phyloP scores from a whole-genome alignment of 1,140 invertebrate species.

The Ectropis grisescens region DNA sequence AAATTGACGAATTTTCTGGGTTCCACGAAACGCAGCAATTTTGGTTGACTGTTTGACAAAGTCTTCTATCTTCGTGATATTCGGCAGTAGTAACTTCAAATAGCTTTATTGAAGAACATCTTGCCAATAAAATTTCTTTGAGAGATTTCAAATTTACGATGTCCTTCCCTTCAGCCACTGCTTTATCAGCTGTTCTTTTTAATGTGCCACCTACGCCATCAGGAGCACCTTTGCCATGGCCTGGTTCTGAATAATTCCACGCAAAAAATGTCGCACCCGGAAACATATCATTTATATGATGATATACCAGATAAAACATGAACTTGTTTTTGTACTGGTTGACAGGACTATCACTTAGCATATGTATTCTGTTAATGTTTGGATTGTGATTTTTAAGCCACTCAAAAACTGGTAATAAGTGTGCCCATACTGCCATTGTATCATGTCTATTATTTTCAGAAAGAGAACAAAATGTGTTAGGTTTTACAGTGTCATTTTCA shows the following conservation, averaged over 20 bases:
- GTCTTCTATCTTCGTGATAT: no score
- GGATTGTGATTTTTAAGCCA: slow-evolving; percentile 1
- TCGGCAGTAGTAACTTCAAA: no score
- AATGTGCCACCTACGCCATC: slow-evolving; percentile 7
- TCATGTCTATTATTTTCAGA: slow-evolving; percentile 10
- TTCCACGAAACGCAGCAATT: no score
- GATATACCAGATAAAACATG: slow-evolving; percentile 11
- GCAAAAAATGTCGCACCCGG: slow-evolving; percentile 1
- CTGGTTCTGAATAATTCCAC: slow-evolving; percentile 10
- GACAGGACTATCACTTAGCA: slow-evolving; percentile 12
- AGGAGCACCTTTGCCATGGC: slow-evolving; percentile 13
- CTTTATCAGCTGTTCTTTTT: slow-evolving; percentile 5
- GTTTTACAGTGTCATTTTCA: neutral
- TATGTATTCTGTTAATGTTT: slow-evolving; percentile 4
- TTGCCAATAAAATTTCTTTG: no score
- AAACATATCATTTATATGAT: slow-evolving; percentile 2
- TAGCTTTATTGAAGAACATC: no score
- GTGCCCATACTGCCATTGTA: slow-evolving; percentile 12
- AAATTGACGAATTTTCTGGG: no score
- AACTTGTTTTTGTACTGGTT: slow-evolving; percentile 11
- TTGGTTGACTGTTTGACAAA: no score
- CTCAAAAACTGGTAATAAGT: slow-evolving; percentile 10
- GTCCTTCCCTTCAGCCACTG: slow-evolving; percentile 2
- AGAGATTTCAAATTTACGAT: no score
- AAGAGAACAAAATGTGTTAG: slow-evolving; percentile 5